Conservation (phyloP, 2,113 vertebrate genomes). For the Ciconia boyciana region DNA sequence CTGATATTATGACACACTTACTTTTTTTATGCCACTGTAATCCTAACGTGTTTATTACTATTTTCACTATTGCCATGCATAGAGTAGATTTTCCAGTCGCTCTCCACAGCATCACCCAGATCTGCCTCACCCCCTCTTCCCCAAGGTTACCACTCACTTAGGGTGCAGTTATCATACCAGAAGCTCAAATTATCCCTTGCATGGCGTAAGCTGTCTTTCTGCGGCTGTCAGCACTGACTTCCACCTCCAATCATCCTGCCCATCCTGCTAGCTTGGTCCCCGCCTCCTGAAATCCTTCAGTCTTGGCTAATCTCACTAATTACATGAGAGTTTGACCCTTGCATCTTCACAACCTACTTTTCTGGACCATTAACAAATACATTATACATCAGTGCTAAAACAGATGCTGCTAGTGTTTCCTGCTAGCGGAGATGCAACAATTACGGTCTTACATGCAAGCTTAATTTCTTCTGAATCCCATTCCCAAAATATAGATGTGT, state of each 20-base stretch:
- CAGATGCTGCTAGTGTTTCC: neutral
- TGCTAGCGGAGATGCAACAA: neutral
- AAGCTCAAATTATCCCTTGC: neutral
- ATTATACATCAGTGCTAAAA: neutral
- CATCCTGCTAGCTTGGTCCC: neutral
- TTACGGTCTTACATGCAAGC: neutral
- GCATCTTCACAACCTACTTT: neutral
- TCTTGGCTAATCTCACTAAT: neutral
- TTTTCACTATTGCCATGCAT: neutral
- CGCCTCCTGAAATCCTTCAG: neutral
- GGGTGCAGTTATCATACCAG: neutral
- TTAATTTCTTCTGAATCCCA: neutral
- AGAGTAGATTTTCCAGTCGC: neutral
- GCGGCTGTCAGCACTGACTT: neutral
- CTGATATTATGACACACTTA: neutral
- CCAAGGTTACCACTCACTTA: neutral
- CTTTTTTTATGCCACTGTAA: neutral
- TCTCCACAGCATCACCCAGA: neutral
- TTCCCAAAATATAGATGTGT: neutral
- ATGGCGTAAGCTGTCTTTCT: rapidly evolving
- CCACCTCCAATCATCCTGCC: neutral
- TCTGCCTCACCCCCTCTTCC: neutral
- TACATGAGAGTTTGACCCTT: neutral
- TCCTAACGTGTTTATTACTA: neutral
- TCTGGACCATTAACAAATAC: neutral